phyloP scores from a whole-genome alignment of 2,113 vertebrate genomes.

The Dasyprocta punctata region DNA sequence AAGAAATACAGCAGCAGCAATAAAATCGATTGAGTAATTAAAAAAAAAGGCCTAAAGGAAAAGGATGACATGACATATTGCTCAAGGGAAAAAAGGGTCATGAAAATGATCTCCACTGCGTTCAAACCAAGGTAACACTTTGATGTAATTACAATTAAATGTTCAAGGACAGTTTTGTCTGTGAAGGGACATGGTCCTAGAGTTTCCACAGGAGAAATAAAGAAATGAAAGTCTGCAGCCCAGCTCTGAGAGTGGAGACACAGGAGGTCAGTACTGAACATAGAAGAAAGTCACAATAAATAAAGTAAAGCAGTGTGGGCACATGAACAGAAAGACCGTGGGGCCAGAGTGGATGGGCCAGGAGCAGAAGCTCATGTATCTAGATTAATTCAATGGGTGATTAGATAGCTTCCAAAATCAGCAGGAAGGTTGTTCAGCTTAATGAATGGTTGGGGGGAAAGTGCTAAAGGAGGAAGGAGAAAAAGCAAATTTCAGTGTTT shows the following conservation, averaged over 20 bases:
- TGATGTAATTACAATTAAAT: background rate
- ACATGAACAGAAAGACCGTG: background rate
- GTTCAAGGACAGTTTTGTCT: background rate
- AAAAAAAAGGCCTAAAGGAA: background rate
- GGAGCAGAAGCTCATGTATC: background rate
- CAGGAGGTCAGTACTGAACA: background rate
- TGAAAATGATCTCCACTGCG: background rate
- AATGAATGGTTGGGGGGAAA: background rate
- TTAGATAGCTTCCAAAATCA: background rate
- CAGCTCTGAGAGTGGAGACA: background rate
- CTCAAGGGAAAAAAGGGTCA: background rate
- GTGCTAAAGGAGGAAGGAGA: background rate
- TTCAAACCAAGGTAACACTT: background rate
- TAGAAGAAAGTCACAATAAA: background rate
- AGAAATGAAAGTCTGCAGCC: background rate
- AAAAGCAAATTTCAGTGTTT: background rate
- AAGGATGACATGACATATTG: background rate
- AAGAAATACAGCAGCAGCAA: background rate
- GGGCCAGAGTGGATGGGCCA: background rate
- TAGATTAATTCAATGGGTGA: background rate
- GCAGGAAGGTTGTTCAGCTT: background rate
- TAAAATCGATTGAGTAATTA: background rate
- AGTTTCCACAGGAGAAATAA: background rate
- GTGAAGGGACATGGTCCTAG: background rate
- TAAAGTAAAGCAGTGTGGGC: background rate